Percentiles rank a stretch among this genome's conserved stretches.
Conservation (phyloP, 92 coral and sea anemone genomes). For the Siderastrea radians region DNA sequence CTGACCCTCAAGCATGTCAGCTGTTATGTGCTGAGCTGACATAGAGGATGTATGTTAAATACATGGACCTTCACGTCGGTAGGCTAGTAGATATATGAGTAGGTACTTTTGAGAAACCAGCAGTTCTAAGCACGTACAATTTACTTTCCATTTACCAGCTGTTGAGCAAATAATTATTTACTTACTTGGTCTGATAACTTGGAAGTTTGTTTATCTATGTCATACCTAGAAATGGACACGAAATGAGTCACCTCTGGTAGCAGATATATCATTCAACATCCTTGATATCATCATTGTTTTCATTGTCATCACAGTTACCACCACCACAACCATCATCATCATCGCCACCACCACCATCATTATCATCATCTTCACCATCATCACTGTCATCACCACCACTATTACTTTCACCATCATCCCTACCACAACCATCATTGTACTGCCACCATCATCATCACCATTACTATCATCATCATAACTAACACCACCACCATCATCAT, state of each 20-base stretch:
- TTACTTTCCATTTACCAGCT: too few relatives aligned
- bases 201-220: slow-evolving; percentile 88
- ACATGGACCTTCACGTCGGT: too few relatives aligned
- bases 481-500: background rate
- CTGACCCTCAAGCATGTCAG: too few relatives aligned
- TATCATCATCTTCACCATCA: background rate
- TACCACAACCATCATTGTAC: background rate
- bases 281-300: background rate
- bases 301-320: background rate
- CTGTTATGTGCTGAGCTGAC: too few relatives aligned
- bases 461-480: background rate
- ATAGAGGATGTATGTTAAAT: too few relatives aligned
- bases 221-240: slow-evolving; percentile 71
- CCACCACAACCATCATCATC: background rate
- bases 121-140: too few relatives aligned
- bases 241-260: background rate
- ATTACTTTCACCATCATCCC: background rate
- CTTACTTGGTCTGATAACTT: slow-evolving; percentile 93
- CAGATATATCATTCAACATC: too few relatives aligned
- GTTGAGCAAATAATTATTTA: background rate
- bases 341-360: background rate
- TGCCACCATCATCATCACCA: background rate
- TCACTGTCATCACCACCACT: background rate
- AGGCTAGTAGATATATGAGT: too few relatives aligned
- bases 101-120: too few relatives aligned